Conservation (phyloP, 2,797 vertebrate species). For the Salarias fasciatus region DNA sequence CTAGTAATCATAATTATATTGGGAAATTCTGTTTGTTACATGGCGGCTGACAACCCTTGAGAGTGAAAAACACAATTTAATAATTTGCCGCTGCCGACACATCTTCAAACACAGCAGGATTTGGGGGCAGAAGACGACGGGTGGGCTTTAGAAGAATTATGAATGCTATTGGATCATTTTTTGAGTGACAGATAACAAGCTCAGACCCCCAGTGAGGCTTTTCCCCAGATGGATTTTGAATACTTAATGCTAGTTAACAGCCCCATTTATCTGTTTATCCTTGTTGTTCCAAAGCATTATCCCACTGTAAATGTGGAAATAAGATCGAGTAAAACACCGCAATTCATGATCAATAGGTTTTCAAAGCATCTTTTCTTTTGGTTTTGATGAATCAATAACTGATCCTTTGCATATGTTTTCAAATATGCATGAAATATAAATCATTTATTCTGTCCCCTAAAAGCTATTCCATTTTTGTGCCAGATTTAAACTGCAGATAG, state of each 20-base stretch:
- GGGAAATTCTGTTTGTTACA: slow-evolving; percentile 75
- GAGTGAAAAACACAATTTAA: slow-evolving; percentile 73
- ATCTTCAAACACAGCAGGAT: slow-evolving; percentile 74
- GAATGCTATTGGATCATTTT: slow-evolving; percentile 68
- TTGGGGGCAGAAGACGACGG: slow-evolving; percentile 66
- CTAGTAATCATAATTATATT: slow-evolving; percentile 70
- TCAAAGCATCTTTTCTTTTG: slow-evolving; percentile 11
- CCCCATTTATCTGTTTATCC: slow-evolving; percentile 39
- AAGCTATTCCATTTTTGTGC: slow-evolving; percentile 29
- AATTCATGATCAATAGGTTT: slow-evolving; percentile 22
- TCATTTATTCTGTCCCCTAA: slow-evolving; percentile 37
- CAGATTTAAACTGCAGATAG: slow-evolving; percentile 41
- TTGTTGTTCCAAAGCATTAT: slow-evolving; percentile 35
- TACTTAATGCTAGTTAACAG: slow-evolving; percentile 34
- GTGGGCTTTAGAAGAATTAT: slow-evolving; percentile 71
- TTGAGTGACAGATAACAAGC: slow-evolving; percentile 76
- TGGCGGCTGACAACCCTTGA: slow-evolving; percentile 63
- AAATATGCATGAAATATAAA: slow-evolving; percentile 47
- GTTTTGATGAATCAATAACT: slow-evolving; percentile 39
- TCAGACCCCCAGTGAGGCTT: slow-evolving; percentile 43
- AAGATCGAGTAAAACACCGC: slow-evolving; percentile 23
- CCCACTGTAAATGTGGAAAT: slow-evolving; percentile 16
- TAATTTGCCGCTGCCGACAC: slow-evolving; percentile 72
- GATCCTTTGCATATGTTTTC: slow-evolving; percentile 20
- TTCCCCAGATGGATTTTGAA: slow-evolving; percentile 26